Conservation (phyloP, 2,797 vertebrate genomes). For the Sciurus carolinensis region DNA sequence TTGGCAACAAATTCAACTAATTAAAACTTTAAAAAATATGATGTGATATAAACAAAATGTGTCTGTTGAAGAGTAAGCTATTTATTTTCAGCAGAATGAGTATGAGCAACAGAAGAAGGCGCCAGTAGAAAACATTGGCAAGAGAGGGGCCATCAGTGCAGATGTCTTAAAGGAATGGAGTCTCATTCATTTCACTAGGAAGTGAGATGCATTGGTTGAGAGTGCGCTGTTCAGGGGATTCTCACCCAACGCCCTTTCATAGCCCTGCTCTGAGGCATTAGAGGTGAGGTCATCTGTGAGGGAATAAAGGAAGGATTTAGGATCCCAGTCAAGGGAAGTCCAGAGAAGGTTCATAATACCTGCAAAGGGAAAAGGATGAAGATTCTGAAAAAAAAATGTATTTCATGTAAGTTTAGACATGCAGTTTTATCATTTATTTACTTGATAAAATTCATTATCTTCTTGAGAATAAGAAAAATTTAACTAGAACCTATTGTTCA, state of each 20-base stretch:
- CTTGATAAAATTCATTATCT: neutral
- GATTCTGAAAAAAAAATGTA: neutral
- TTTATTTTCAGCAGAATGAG: constrained; percentile 26
- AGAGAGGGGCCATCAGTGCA: neutral
- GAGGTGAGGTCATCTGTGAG: neutral
- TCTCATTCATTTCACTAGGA: neutral
- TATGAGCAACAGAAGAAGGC: constrained; percentile 1
- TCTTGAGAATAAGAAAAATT: neutral
- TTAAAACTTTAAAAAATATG: constrained; percentile 63
- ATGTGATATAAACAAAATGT: constrained; percentile 67
- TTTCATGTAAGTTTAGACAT: neutral
- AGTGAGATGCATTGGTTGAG: neutral
- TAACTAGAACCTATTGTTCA: neutral
- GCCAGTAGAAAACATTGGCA: neutral
- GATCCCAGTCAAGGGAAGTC: neutral
- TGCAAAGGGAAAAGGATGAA: neutral
- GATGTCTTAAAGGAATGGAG: neutral
- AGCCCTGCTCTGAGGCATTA: neutral
- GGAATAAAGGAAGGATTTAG: neutral
- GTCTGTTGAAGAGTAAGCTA: constrained; percentile 44
- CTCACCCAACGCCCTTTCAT: fast-evolving
- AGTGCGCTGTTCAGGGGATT: neutral
- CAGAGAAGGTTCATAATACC: neutral
- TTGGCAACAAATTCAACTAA: constrained; percentile 60
- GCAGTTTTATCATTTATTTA: neutral